phyloP scores from a whole-genome alignment of 2,113 vertebrate genomes.

The Mirza zaza region DNA sequence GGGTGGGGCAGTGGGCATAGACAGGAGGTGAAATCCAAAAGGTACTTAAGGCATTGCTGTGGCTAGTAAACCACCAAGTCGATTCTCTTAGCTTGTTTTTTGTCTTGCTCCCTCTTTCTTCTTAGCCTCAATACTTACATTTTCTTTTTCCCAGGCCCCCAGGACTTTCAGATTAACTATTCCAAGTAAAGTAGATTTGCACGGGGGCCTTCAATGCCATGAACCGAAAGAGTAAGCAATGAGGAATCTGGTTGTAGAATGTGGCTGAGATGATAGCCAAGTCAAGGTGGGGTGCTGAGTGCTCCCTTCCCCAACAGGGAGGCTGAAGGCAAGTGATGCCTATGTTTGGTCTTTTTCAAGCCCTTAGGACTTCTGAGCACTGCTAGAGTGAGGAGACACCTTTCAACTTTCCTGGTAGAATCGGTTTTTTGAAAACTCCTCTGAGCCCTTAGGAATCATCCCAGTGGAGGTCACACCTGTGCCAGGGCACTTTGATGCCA shows the following conservation, averaged over 20 bases:
- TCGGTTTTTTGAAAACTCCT: conserved; percentile 55
- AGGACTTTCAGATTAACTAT: not conserved
- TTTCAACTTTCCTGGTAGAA: conserved; percentile 33
- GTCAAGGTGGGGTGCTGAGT: not conserved
- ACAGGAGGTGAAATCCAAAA: not conserved
- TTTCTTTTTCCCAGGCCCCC: not conserved
- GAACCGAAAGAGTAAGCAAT: not conserved
- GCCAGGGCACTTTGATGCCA: conserved; percentile 56
- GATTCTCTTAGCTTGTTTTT: not conserved
- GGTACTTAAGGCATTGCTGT: not conserved
- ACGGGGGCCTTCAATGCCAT: not conserved
- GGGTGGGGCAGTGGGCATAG: not conserved
- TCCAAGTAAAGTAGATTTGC: not conserved
- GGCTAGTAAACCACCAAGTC: not conserved
- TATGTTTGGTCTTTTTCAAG: not conserved
- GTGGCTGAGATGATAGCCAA: not conserved
- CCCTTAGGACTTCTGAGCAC: not conserved
- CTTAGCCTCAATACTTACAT: not conserved
- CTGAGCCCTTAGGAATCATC: conserved; percentile 38
- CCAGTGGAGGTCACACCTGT: conserved; percentile 65
- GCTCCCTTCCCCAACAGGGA: not conserved
- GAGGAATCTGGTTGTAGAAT: not conserved
- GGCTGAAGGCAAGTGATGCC: not conserved
- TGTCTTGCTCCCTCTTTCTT: not conserved
- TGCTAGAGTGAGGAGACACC: conserved; percentile 11